Base-by-base conservation (phyloP, 2,888 invertebrate species). In the Cryptus armator region DNA sequence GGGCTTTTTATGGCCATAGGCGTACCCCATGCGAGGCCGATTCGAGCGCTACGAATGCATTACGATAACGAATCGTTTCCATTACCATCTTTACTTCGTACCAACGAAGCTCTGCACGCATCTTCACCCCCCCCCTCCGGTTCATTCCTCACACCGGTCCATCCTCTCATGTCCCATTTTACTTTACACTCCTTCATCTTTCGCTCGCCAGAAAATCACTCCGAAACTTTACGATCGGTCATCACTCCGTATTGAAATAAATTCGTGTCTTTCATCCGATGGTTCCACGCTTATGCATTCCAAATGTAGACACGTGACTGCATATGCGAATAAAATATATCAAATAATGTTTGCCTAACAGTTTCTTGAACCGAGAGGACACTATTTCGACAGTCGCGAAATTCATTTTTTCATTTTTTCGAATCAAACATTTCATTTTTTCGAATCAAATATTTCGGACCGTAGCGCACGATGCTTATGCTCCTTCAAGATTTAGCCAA, bases 1-100 rank as follows among this genome's bases (percentile, higher is more conserved):
- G 88, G 64, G 70, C 82, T 82, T 83, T 88, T 86, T 87, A 80
- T 83, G 77, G 70, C 77, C 74, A 77, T 84, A 85, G 83, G 85
- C 85, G 83, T 87, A 88, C 86, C 86, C 81, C 87, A 88, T 88
- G 87, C 86, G 87, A 88, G 84, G 86, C 83, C 79, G 84, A 81
- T 78, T 85, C 86, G 86, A 78, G 84, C 85, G 84, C 87, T 87
- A 84, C 87, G 86, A 87, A 86, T 86, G 85, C 81, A 85, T 87
- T 89, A 89, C 90, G 87, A 88, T 87, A 89, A 91, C 89, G 88
- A 88, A 88, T 90, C 89, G 90, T 90, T 86, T 81, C 86, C 83
- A 86, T 86, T 81, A 84, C 86, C 83, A 71, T 79, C 77, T 72
- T 72, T 72, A 72, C 37, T 70, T 78, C 72, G 77, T 77, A 77